These are phyloP conservation scores for Nerophis ophidion DNA, from an alignment of 2,113 vertebrate species.

Conservation along the genomic window DNA sequence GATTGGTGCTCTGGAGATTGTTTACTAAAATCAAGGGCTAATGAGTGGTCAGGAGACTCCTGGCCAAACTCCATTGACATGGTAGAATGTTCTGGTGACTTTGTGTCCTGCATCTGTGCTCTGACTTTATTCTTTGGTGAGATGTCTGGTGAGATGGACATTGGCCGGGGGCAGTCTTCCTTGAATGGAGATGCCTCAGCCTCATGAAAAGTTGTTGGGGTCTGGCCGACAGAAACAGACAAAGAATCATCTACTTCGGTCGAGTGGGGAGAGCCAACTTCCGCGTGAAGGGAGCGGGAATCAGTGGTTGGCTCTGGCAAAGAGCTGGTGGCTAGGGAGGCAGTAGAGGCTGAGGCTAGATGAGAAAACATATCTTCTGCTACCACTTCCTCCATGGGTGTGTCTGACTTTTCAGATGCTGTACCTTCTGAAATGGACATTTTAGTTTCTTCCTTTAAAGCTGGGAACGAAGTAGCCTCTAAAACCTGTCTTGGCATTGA, in stretches of 20 bases:
- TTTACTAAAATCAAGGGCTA: conserved; percentile 88
- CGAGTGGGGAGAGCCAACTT: conserved; percentile 93
- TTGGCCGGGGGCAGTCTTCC: conserved; percentile 89
- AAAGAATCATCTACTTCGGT: conserved; percentile 97
- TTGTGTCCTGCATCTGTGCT: conserved; percentile 73
- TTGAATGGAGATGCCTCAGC: conserved; percentile 89
- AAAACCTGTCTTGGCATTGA: conserved; percentile 65
- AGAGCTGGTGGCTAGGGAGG: conserved; percentile 91
- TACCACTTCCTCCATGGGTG: conserved; percentile 87
- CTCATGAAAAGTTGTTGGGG: conserved; percentile 89
- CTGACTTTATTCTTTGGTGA: conserved; percentile 85
- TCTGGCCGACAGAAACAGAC: conserved; percentile 93
- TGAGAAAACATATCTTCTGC: conserved; percentile 96
- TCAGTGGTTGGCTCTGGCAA: conserved; percentile 92
- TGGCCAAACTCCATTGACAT: conserved; percentile 86
- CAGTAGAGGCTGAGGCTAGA: conserved; percentile 90
- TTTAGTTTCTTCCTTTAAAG: conserved; percentile 91
- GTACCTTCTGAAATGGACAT: conserved; percentile 98
- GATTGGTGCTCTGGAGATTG: conserved; percentile 87
- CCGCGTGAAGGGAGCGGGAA: conserved; percentile 91
- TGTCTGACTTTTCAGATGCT: conserved; percentile 90
- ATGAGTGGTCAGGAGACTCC: conserved; percentile 90
- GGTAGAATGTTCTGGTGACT: conserved; percentile 84
- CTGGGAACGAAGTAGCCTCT: conserved; percentile 74
- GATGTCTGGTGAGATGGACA: conserved; percentile 95